phyloP scores from a whole-genome alignment of 2,113 vertebrate species.

The Oryzias celebensis region DNA sequence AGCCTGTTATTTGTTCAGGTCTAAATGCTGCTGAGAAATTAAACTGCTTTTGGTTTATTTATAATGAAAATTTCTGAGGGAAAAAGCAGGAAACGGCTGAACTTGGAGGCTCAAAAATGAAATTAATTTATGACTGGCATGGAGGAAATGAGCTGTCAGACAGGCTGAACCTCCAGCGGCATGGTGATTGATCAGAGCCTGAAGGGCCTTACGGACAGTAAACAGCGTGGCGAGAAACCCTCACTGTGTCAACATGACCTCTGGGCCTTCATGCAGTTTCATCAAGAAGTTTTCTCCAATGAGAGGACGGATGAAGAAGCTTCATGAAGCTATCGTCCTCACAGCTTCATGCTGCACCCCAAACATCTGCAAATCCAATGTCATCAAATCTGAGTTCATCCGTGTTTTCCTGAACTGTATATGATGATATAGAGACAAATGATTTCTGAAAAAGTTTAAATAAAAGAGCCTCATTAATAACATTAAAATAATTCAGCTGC shows the following conservation, averaged over 20 bases:
- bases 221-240: conserved; percentile 16
- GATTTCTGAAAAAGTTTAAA: no score
- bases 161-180: not conserved
- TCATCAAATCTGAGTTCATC: no score
- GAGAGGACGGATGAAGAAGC: no score
- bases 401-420: no score
- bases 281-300: no score
- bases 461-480: no score
- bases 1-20: conserved; percentile 16
- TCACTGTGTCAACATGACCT: conserved; percentile 40
- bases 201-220: conserved; percentile 18
- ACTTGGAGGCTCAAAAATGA: not conserved
- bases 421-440: no score
- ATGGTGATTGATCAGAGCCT: conserved; percentile 25
- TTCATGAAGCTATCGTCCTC: no score
- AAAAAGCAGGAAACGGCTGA: not conserved
- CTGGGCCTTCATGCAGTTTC: conserved; percentile 7
- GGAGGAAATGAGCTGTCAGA: not conserved
- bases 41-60: not conserved
- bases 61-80: not conserved
- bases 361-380: no score
- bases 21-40: not conserved
- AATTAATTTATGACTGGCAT: conserved; percentile 3
- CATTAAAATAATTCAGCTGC: no score
- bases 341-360: no score